Evolutionary conservation across 2,113 vertebrate species (phyloP), one percentile per base, ranked within the genome.

Genomic region (Eidolon helvum): DNA sequence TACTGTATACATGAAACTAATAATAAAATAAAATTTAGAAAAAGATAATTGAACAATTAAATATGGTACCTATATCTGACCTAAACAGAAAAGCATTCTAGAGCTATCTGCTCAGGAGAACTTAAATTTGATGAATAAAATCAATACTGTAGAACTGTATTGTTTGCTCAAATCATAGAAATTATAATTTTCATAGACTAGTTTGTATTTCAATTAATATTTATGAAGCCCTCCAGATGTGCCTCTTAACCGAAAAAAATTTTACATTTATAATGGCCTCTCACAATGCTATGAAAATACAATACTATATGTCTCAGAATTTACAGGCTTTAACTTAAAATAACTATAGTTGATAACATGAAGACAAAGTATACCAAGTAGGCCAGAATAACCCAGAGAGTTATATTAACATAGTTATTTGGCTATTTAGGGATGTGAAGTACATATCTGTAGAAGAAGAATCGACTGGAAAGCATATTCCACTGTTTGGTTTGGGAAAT

Each of bases 201-300:
- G 35, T 10, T 69, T 68, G 22, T 59, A 86, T 91, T 97, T 87
- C 26, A 72, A 68, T 89, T 21, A 91, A 48, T 94, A 95, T 92
- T 96, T 90, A 82, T 92, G n/a, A 90, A 88, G 48, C 72, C 24
- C 16, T 92, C 28, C 33, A 97, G 96, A 80, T 40, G 8, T 80
- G 16, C 38, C 21, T 84, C 15, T 79, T 93, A 74, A 50, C 30
- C 57, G 14, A 87, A 59, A 22, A 35, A 89, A 80, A 88, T 82
- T 87, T 87, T 66, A 16, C 11, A 80, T 68, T 88, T 45, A 61
- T 55, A 80, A 82, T 4, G 15, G 59, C 8, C 10, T 92, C 30
- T 69, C n/a, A 28, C 50, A 80, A 94, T 87, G 33, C 40, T 61
- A 21, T 77, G 84, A 87, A 57, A 66, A 80, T 43, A 24, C 30